Conservation (phyloP, 1,140 invertebrate species). For the Drosophila kanapiae region DNA sequence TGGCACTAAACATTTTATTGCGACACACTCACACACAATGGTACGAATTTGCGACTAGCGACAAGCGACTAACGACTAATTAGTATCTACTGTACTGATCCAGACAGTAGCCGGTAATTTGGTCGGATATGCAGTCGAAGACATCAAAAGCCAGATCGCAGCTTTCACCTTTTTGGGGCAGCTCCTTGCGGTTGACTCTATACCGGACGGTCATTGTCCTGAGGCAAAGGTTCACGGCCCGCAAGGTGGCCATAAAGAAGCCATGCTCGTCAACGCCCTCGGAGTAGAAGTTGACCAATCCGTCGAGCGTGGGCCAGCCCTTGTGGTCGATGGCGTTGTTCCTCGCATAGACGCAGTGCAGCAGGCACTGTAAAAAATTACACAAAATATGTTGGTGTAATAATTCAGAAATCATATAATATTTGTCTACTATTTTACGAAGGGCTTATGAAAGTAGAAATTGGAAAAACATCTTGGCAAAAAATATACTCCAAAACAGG, state of each 20-base stretch:
- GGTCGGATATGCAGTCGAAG: constrained; percentile 90
- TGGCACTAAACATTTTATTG: constrained; percentile 35
- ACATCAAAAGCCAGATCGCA: constrained; percentile 91
- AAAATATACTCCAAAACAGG: too few relatives aligned
- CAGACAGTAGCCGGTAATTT: constrained; percentile 89
- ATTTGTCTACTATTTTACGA: too few relatives aligned
- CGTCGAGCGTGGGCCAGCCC: constrained; percentile 89
- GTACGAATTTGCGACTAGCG: neutral
- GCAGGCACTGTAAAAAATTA: constrained; percentile 65
- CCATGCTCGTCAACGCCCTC: constrained; percentile 89
- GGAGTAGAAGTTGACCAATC: constrained; percentile 89
- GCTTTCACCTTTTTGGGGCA: constrained; percentile 87
- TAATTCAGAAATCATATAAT: neutral
- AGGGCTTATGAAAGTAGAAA: too few relatives aligned
- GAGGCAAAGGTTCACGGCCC: constrained; percentile 89
- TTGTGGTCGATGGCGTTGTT: constrained; percentile 81
- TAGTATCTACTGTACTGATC: constrained; percentile 78
- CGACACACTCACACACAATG: neutral
- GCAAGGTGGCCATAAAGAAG: constrained; percentile 89
- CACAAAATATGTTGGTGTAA: neutral
- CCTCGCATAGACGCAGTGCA: constrained; percentile 84
- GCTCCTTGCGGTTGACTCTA: constrained; percentile 64
- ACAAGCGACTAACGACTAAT: constrained; percentile 1
- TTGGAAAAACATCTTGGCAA: too few relatives aligned
- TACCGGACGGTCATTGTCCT: constrained; percentile 86